A percentile compares a stretch with the other conserved stretches of the same genome.
Conservation (phyloP, 1,140 invertebrate species). For the Penaeus vannamei region DNA sequence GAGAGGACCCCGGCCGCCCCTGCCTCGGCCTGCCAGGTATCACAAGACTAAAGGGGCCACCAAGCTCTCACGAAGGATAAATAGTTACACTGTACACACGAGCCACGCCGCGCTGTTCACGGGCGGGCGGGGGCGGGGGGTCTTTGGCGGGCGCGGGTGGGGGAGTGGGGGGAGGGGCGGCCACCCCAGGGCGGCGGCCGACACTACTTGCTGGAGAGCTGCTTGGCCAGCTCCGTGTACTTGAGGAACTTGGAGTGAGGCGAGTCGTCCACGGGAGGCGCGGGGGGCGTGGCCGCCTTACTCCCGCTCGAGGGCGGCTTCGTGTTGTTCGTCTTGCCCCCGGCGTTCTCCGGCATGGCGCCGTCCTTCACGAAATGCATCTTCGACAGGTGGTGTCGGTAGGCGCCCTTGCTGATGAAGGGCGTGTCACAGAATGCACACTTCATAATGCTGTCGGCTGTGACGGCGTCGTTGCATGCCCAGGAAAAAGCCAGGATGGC, state of each 20-base stretch:
- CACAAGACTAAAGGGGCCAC: constrained; percentile 64
- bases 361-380: constrained; percentile 97
- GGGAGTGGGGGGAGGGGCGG: constrained; percentile 41
- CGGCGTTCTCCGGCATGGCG: constrained; percentile 80
- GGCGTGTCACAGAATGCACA: constrained; percentile 97
- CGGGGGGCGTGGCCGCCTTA: constrained; percentile 69
- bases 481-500: constrained; percentile 92
- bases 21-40: constrained; percentile 63
- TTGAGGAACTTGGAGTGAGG: constrained; percentile 97
- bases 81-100: constrained; percentile 66
- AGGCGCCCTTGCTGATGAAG: constrained; percentile 96
- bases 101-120: constrained; percentile 62
- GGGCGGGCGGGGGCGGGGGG: constrained; percentile 57
- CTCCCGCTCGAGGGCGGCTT: constrained; percentile 73
- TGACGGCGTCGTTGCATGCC: constrained; percentile 92
- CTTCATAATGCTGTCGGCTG: constrained; percentile 84
- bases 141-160: constrained; percentile 54
- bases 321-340: constrained; percentile 69
- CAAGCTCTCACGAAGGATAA: constrained; percentile 66
- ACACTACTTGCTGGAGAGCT: constrained; percentile 92
- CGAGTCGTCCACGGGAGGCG: constrained; percentile 82
- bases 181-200: constrained; percentile 49
- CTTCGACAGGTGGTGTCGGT: constrained; percentile 95
- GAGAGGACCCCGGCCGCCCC: constrained; percentile 62
- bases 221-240: constrained; percentile 96